These are phyloP conservation scores for Cephus cinctus DNA, from an alignment of 1,140 invertebrate genomes.

Conservation along the genomic window DNA sequence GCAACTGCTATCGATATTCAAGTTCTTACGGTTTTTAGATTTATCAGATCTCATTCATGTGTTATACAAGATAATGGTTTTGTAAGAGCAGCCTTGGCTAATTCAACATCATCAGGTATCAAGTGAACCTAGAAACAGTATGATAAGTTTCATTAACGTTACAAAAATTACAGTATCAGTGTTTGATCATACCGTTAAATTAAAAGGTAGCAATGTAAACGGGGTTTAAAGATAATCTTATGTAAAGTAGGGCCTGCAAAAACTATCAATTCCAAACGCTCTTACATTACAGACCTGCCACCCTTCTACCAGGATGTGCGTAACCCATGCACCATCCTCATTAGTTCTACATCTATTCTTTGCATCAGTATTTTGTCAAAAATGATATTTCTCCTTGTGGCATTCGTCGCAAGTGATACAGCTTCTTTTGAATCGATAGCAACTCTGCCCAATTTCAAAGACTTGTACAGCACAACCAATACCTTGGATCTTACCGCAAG, in stretches of 20 bases:
- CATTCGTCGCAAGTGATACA: conserved; percentile 64
- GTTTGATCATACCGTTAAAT: background rate
- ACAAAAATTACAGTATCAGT: background rate
- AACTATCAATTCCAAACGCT: no score
- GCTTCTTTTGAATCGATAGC: conserved; percentile 68
- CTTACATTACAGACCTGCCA: conserved; percentile 62
- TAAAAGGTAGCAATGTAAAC: no score
- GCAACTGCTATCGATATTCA: conserved; percentile 67
- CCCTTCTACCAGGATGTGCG: conserved; percentile 62
- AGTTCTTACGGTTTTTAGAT: conserved; percentile 60
- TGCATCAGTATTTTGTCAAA: conserved; percentile 60
- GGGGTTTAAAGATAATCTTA: background rate
- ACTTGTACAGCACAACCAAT: conserved; percentile 59
- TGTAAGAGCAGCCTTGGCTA: conserved; percentile 57
- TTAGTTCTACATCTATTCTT: conserved; percentile 67
- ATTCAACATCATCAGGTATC: conserved; percentile 36
- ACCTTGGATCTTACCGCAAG: conserved; percentile 62
- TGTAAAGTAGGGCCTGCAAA: background rate
- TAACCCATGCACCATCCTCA: conserved; percentile 67
- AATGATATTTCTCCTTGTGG: conserved; percentile 62
- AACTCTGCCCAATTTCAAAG: conserved; percentile 66
- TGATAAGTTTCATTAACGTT: background rate
- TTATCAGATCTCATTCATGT: conserved; percentile 65
- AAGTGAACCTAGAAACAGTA: conserved; percentile 31
- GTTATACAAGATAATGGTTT: conserved; percentile 70